phyloP scores from a whole-genome alignment of 2,888 invertebrate species.

The Embidobia sp. region DNA sequence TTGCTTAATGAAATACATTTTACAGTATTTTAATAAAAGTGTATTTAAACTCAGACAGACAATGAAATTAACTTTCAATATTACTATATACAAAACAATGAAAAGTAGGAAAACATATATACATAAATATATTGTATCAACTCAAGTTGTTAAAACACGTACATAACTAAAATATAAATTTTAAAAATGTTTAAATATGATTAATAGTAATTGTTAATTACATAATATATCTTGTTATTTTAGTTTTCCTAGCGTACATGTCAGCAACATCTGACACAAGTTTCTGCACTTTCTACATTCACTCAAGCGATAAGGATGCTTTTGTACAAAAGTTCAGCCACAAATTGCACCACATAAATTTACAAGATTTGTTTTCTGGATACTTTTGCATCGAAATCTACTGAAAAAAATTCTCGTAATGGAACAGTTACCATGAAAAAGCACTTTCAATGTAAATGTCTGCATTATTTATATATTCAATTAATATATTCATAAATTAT shows the following conservation, averaged over 20 bases:
- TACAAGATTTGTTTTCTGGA: conserved; percentile 51
- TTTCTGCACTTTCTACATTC: conserved; percentile 57
- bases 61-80: too few species aligned
- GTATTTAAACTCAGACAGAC: too few species aligned
- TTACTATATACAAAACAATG: too few species aligned
- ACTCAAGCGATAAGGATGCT: conserved; percentile 57
- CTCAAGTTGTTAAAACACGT: too few species aligned
- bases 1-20: too few species aligned
- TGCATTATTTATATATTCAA: too few species aligned
- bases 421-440: conserved; percentile 3
- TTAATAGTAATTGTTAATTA: conserved; percentile 49
- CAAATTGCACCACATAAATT: conserved; percentile 54
- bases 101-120: too few species aligned
- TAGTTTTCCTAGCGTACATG: conserved; percentile 23
- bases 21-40: too few species aligned
- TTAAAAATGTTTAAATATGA: too few species aligned
- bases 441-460: neutral
- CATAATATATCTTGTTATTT: conserved; percentile 45
- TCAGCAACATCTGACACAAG: conserved; percentile 61
- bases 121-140: too few species aligned
- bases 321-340: conserved; percentile 55
- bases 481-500: too few species aligned
- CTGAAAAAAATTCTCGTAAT: conserved; percentile 11
- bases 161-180: too few species aligned
- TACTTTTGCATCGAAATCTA: conserved; percentile 27